Base-by-base conservation (phyloP, 1,140 invertebrate species). In the Campoletis sonorensis region DNA sequence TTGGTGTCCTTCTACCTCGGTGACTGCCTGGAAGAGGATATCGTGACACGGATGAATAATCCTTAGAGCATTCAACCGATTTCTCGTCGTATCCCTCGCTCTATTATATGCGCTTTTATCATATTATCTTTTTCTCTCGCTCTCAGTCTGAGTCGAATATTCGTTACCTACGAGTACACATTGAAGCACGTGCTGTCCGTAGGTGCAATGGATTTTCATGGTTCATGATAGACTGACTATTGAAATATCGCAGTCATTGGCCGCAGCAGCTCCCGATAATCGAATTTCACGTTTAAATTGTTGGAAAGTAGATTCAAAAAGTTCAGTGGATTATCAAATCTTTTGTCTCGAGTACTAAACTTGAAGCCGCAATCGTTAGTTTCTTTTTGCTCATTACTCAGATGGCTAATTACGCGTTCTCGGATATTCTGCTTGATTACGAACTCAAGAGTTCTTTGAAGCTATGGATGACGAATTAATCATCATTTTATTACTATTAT, bases 31-130 rank as follows among this genome's bases (percentile, higher is more conserved):
- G 45, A 33, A 70, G 26, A 75, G 72, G 26, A 75, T 75, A 75
- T 75, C 72, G 72, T 75, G 72, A 75, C 72, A 75, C 72, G 45
- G 37, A 75, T 75, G 72, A 75, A 75, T 54, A 75, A 75, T 75
- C 49, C 49, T 51, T 4, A 21, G 45, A 75, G 72, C 72, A 75
- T 75, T 75, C 72, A 75, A 75, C 72, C 72, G 49, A 54, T 75
- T 75, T 16, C 1, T 27, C 64, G 26, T 68, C 64, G 27, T 30
- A 68, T 0, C 72, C 4, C 72, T 54, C 72, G 13, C 72, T 13
- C 0, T 51, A n/a, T n/a, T n/a, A n/a, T n/a, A n/a, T n/a, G n/a
- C n/a, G n/a, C n/a, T n/a, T n/a, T n/a, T n/a, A n/a, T n/a, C n/a
- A n/a, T 16, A 11, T 23, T 49, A n/a, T 45, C 33, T 49, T 21